These are phyloP conservation scores for Jacana jacana DNA, from an alignment of 2,113 vertebrate genomes.

Conservation along the genomic window DNA sequence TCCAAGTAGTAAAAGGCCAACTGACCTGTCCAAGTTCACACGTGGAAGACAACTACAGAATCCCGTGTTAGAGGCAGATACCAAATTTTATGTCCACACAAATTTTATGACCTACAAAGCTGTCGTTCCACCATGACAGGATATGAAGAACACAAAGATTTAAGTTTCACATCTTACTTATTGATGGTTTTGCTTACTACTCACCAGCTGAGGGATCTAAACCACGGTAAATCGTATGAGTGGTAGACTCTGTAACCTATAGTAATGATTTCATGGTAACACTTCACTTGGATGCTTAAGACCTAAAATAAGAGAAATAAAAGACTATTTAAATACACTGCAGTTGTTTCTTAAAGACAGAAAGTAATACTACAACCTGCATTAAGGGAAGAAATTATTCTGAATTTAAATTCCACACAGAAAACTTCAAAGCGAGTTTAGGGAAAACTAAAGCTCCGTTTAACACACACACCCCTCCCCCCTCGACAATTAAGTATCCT, in stretches of 20 bases:
- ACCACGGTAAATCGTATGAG: constrained; percentile 96
- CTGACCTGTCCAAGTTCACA: neutral
- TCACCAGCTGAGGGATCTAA: constrained; percentile 96
- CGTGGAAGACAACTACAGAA: neutral
- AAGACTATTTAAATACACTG: neutral
- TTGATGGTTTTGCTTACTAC: constrained; percentile 30
- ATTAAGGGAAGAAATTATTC: neutral
- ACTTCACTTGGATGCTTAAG: constrained; percentile 93
- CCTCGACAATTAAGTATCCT: neutral
- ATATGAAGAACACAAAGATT: neutral
- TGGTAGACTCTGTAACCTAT: constrained; percentile 97
- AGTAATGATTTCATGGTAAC: constrained; percentile 97
- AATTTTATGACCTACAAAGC: neutral
- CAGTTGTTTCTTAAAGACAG: neutral
- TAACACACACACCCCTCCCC: neutral
- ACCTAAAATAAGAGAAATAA: constrained; percentile 80
- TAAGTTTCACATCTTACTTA: neutral
- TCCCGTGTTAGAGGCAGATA: neutral
- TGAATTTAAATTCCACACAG: neutral
- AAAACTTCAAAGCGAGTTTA: neutral
- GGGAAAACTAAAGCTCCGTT: neutral
- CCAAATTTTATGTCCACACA: neutral
- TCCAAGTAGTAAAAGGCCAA: neutral
- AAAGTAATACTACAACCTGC: neutral
- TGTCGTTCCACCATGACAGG: neutral